Conservation (phyloP, 2,113 vertebrate genomes). For the Cranoglanis bouderius region DNA sequence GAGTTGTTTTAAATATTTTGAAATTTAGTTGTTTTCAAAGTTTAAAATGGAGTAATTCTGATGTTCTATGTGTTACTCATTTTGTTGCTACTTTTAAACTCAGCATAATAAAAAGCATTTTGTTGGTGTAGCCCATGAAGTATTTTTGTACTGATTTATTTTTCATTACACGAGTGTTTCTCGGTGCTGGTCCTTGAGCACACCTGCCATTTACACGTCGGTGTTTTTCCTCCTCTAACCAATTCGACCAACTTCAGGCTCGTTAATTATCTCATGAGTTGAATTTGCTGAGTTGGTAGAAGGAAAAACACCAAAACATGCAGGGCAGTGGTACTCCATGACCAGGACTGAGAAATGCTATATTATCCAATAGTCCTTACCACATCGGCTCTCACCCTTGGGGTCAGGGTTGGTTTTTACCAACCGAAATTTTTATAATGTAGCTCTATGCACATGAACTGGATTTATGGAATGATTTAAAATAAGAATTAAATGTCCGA, state of each 20-base stretch:
- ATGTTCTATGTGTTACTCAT: neutral
- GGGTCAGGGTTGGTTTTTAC: neutral
- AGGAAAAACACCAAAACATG: neutral
- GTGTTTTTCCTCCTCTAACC: neutral
- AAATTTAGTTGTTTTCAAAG: too few species aligned
- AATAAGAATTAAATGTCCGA: neutral
- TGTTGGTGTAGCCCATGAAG: neutral
- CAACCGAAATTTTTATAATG: neutral
- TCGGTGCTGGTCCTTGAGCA: neutral
- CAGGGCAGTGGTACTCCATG: neutral
- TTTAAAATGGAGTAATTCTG: too few species aligned
- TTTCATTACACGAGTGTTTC: neutral
- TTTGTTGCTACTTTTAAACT: neutral
- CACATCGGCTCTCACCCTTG: neutral
- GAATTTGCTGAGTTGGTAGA: neutral
- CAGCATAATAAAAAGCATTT: neutral
- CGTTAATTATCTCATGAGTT: neutral
- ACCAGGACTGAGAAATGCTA: neutral
- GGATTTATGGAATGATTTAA: neutral
- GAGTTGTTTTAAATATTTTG: too few species aligned
- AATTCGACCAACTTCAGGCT: neutral
- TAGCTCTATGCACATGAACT: neutral
- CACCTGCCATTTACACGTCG: neutral
- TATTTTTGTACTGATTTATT: neutral
- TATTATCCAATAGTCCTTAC: neutral